Base-by-base conservation (phyloP, 2,797 vertebrate species). In the Helarctos malayanus region DNA sequence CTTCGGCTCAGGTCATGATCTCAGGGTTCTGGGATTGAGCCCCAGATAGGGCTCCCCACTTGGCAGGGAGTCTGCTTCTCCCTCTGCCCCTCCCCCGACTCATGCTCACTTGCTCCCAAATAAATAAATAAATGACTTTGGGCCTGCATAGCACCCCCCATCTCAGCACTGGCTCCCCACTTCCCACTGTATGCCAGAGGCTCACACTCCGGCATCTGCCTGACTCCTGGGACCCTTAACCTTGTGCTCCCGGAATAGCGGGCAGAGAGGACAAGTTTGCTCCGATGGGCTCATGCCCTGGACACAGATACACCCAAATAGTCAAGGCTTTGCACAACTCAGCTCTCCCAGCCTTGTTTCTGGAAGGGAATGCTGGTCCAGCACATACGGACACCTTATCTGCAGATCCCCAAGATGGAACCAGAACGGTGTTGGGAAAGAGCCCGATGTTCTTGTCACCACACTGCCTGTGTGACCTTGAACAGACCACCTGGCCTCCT, bases 371-470 rank as follows among this genome's bases (percentile, higher is more conserved):
- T 32, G 6, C 63, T 76, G 56, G 41, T 35, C 27, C 27, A 16
- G 14, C 10, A 41, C 12, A 68, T 3, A 2, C 9, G 1, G 23
- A 18, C 38, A 16, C 32, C 47, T 69, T 49, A 9, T 27, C 35
- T 47, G 10, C 78, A 49, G 61, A 19, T 41, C 83, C 57, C 61
- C 14, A 2, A 21, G 57, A 57, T 7, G 47, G 71, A 49, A 49
- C 1, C 38, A 38, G 38, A 19, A 0, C 25, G 35, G 32, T n/a
- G 2, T 1, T 25, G 3, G 45, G 12, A 25, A 76, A 49, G 45
- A 41, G 25, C 7, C 6, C 32, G 0, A 0, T 12, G n/a, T 21
- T 65, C 47, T 73, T n/a, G 4, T 35, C 52, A 7, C 11, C 0
- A 0, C 7, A 0, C 4, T 9, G 7, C 45, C 57, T 2, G 25